Evolutionary conservation across 2,113 vertebrate genomes (phyloP).

Genomic region (Dromiciops gliroides): DNA sequence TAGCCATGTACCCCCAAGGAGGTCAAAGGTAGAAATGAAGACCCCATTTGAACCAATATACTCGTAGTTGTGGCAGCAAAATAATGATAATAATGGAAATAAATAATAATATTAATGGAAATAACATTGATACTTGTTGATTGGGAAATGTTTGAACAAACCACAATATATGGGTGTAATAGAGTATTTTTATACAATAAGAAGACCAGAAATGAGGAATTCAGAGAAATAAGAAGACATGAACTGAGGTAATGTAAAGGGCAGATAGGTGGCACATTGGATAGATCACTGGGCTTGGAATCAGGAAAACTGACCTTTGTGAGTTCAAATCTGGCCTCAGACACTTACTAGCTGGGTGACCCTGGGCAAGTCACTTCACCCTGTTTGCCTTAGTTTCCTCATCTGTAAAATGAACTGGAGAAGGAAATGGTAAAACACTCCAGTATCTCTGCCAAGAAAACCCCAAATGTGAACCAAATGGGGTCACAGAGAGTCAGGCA

Average conservation of each 20-base stretch:
- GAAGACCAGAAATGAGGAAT: background rate
- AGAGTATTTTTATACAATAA: background rate
- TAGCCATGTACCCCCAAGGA: background rate
- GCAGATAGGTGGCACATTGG: background rate
- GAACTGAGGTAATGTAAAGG: background rate
- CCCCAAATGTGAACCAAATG: no score
- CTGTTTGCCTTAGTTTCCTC: background rate
- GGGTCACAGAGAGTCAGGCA: background rate
- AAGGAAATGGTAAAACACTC: background rate
- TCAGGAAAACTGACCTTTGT: background rate
- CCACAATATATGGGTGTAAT: background rate
- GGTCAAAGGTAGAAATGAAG: background rate
- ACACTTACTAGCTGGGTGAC: background rate
- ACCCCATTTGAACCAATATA: background rate
- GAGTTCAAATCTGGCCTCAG: background rate
- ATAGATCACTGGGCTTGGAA: background rate
- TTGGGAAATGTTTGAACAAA: background rate
- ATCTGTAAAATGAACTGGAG: background rate
- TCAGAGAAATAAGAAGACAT: background rate
- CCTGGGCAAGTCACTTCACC: background rate
- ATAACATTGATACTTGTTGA: background rate
- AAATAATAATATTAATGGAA: background rate
- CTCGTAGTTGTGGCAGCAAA: background rate
- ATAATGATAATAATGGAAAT: background rate
- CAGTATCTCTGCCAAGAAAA: background rate